These are phyloP conservation scores for Rotaria sp. DNA, from an alignment of 2,888 invertebrate genomes.

Conservation along the genomic window DNA sequence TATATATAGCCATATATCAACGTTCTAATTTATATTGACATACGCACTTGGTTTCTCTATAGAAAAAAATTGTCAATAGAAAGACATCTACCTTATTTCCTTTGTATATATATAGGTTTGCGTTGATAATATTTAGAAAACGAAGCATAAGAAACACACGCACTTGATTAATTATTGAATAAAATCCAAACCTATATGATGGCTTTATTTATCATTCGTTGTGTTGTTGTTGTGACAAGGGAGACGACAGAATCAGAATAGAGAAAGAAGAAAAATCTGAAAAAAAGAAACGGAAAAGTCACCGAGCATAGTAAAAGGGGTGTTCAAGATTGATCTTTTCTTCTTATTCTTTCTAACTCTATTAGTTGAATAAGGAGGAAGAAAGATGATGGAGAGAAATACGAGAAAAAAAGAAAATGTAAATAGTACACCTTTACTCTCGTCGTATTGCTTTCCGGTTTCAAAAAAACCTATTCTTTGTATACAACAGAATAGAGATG, in stretches of 20 bases:
- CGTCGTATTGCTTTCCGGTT: neutral
- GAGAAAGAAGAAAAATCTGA: neutral
- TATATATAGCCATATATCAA: neutral
- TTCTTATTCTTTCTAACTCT: slow-evolving; percentile 9
- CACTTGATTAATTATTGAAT: neutral
- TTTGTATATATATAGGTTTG: neutral
- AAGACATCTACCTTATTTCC: neutral
- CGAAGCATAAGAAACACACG: neutral
- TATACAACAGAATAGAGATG: neutral
- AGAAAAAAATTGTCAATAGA: neutral
- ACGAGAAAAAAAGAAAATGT: neutral
- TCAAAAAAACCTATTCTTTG: neutral
- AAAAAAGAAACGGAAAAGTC: neutral
- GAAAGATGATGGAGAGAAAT: neutral
- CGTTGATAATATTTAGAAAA: neutral
- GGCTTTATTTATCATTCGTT: slow-evolving; percentile 4
- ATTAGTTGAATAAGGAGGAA: neutral
- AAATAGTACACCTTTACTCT: neutral
- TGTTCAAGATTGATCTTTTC: slow-evolving; percentile 24
- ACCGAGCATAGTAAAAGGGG: neutral
- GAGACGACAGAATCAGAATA: neutral
- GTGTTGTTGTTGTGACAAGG: neutral
- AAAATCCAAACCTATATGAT: neutral
- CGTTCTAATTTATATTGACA: neutral
- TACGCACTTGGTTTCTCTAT: neutral